Conservation (phyloP, 2,113 vertebrate species). For the Todiramphus chloris region DNA sequence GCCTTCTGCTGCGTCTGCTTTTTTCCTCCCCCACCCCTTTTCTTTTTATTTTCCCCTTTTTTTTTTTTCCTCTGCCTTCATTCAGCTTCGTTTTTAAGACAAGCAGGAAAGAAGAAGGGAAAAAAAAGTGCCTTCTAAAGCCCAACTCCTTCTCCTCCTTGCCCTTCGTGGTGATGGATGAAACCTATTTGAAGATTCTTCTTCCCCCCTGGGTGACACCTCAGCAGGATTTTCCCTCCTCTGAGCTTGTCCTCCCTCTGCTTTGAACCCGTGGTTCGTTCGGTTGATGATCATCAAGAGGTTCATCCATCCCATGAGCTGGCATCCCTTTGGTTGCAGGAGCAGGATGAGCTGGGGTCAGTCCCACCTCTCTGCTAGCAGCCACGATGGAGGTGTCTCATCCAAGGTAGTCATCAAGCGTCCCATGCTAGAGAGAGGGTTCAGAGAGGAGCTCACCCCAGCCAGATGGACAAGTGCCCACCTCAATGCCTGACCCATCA, state of each 20-base stretch:
- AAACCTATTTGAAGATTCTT: background rate
- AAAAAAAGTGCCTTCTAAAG: background rate
- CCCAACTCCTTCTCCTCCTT: background rate
- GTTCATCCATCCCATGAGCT: background rate
- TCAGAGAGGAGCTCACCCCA: background rate
- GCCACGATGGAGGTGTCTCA: background rate
- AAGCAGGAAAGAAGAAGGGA: background rate
- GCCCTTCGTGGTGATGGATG: background rate
- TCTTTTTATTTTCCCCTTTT: background rate
- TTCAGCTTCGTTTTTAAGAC: background rate
- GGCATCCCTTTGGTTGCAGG: background rate
- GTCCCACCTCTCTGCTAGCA: background rate
- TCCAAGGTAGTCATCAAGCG: too few relatives aligned
- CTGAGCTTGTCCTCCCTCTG: background rate
- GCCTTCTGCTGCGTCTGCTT: background rate
- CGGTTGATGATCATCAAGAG: background rate
- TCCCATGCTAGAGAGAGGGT: background rate
- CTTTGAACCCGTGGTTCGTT: accelerated
- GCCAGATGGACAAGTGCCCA: background rate
- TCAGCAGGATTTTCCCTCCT: background rate
- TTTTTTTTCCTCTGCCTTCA: background rate
- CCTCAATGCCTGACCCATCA: background rate
- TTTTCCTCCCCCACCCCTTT: background rate
- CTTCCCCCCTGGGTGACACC: background rate
- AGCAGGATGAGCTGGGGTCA: accelerated